These are phyloP conservation scores for Jaculus jaculus DNA, from an alignment of 2,113 vertebrate genomes.

Conservation along the genomic window DNA sequence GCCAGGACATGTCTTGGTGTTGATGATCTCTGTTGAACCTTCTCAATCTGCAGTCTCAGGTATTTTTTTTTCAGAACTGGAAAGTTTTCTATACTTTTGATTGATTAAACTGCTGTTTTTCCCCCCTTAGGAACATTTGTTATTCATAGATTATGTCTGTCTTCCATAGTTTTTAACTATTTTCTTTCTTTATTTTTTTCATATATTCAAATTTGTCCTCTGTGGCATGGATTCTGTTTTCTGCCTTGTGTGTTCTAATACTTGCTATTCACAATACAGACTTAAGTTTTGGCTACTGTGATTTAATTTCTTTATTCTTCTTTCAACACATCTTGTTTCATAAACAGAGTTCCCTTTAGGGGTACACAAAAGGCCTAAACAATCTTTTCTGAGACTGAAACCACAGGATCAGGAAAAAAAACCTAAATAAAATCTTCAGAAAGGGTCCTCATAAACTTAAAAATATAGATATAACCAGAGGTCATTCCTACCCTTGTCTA, in stretches of 20 bases:
- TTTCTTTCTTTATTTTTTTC: slow-evolving; percentile 63
- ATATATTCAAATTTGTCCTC: slow-evolving; percentile 78
- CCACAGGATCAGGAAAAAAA: slow-evolving; percentile 50
- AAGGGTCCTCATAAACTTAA: slow-evolving; percentile 69
- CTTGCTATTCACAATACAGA: slow-evolving; percentile 73
- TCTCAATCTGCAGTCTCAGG: slow-evolving; percentile 81
- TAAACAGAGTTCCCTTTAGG: slow-evolving; percentile 66
- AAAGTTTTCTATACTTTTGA: slow-evolving; percentile 78
- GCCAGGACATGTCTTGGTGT: slow-evolving; percentile 82
- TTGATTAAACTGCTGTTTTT: slow-evolving; percentile 75
- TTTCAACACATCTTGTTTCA: slow-evolving; percentile 74
- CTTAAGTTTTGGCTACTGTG: slow-evolving; percentile 78
- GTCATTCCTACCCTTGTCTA: slow-evolving; percentile 56
- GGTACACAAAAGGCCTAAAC: slow-evolving; percentile 72
- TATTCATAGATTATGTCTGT: slow-evolving; percentile 77
- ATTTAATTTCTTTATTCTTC: slow-evolving; percentile 78
- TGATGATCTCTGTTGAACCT: slow-evolving; percentile 82
- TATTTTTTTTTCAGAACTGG: slow-evolving; percentile 80
- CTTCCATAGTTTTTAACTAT: slow-evolving; percentile 76
- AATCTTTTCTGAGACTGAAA: slow-evolving; percentile 66
- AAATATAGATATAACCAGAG: slow-evolving; percentile 65
- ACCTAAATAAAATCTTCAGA: slow-evolving; percentile 50
- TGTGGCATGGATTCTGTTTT: slow-evolving; percentile 76
- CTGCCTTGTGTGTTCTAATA: slow-evolving; percentile 74
- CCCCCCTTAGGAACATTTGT: slow-evolving; percentile 75